Evolutionary conservation across 2,888 invertebrate species (phyloP).

Genomic region (Eledone cirrhosa): DNA sequence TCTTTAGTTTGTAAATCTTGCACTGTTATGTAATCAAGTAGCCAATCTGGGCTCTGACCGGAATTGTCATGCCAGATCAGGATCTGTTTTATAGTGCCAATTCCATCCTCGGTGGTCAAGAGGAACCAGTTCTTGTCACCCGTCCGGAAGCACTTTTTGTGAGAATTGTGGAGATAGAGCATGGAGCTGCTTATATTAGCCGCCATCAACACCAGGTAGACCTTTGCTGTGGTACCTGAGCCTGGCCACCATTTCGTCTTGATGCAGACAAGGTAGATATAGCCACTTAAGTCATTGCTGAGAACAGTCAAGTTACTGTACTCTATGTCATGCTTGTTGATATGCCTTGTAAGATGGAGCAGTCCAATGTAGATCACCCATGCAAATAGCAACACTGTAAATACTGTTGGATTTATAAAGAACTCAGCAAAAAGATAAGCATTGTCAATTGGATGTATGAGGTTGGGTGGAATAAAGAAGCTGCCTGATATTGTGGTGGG

Average conservation of each 20-base stretch:
- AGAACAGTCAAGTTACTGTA: constrained; percentile 43
- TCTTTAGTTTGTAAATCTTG: constrained; percentile 49
- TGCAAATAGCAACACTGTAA: constrained; percentile 45
- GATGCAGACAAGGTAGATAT: constrained; percentile 53
- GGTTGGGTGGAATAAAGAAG: background rate
- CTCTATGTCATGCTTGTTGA: constrained; percentile 44
- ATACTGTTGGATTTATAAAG: constrained; percentile 53
- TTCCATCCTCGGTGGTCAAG: constrained; percentile 43
- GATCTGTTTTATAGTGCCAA: constrained; percentile 49
- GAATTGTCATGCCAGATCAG: constrained; percentile 58
- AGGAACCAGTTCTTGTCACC: constrained; percentile 60
- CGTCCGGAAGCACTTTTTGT: constrained; percentile 43
- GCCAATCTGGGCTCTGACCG: constrained; percentile 57
- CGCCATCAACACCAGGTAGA: constrained; percentile 45
- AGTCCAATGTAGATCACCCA: constrained; percentile 51
- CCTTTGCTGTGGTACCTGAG: constrained; percentile 54
- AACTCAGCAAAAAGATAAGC: background rate
- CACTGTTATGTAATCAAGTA: constrained; percentile 45
- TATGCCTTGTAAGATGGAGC: constrained; percentile 46
- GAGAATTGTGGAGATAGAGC: constrained; percentile 39
- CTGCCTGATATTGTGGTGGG: background rate
- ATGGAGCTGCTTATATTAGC: constrained; percentile 36
- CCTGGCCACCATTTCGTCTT: constrained; percentile 56
- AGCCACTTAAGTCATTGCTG: constrained; percentile 41
- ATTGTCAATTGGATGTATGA: background rate